Evolutionary conservation across 2,888 invertebrate genomes (phyloP), one percentile per base, ranked within the genome.

Genomic region (Pachymerium ferrugineum): DNA sequence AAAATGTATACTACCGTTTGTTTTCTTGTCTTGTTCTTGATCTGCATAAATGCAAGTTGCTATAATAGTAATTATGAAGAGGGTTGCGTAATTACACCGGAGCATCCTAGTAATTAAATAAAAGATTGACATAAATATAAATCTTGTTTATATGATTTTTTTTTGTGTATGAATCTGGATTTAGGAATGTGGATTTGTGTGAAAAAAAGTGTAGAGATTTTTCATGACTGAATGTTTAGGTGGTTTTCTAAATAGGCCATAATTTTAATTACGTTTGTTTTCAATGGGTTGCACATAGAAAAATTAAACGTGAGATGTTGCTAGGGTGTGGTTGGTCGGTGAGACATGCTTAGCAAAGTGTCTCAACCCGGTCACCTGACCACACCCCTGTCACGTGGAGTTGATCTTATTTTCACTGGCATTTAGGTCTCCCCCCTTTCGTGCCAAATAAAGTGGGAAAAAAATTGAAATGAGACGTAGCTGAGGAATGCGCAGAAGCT

Each of bases 351-450:
- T 47, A 16, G 47, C 47, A 8, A 47, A 16, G 47, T 22, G 47
- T 47, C 47, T 47, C 47, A 47, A 47, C 47, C 47, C 47, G 47
- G 47, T 47, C 47, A 47, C n/a, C 47, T 47, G 16, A n/a, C 47
- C 47, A 16, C 47, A 47, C 47, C 47, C 47, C 47, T 47, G 47
- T 47, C 47, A 47, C 47, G 47, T 47, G 47, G 4, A 47, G 16
- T 47, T 47, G 47, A 47, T 47, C 47, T 47, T 47, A 47, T 47
- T 47, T 47, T 47, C 47, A 47, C 47, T 47, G 47, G 47, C 47
- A 47, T 47, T 47, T 47, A 47, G 47, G 47, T 47, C 19, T 47
- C 47, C 47, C 38, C 38, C 47, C 47, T 47, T 47, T 47, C 22
- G 47, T 47, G 47, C 47, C 47, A 47, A 47, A 47, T 47, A 47